Evolutionary conservation across 1,140 invertebrate genomes (phyloP).

Genomic region (Drosophila miranda): DNA sequence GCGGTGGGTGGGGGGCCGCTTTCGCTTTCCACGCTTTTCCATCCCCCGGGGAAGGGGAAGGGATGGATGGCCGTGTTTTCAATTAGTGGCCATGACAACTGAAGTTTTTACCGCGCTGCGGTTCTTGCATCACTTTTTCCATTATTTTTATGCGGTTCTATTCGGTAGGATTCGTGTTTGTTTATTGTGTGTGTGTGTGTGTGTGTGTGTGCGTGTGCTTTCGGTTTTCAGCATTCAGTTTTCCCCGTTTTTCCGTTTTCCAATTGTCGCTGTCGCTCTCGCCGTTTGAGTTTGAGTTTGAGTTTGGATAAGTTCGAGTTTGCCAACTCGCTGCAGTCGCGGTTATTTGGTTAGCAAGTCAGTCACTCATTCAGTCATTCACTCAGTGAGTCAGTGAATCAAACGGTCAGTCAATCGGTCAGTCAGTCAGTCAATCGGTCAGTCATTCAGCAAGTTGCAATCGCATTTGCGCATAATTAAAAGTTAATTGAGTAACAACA

Average conservation of each 20-base stretch:
- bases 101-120: slow-evolving; percentile 34
- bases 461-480: slow-evolving; percentile 46
- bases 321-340: slow-evolving; percentile 10
- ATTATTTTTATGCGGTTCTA: slow-evolving; percentile 17
- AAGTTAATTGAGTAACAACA: slow-evolving; percentile 55
- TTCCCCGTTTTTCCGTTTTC: neutral
- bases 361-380: slow-evolving; percentile 13
- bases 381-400: neutral
- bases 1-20: no score
- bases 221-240: no score
- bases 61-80: slow-evolving; percentile 35
- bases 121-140: slow-evolving; percentile 25
- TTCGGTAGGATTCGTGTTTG: neutral
- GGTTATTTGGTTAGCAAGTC: slow-evolving; percentile 49
- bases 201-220: neutral
- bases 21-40: slow-evolving; percentile 29
- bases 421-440: neutral
- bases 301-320: slow-evolving; percentile 23
- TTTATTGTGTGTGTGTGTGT: neutral
- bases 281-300: neutral
- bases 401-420: neutral
- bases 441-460: slow-evolving; percentile 1
- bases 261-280: slow-evolving; percentile 7
- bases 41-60: slow-evolving; percentile 11
- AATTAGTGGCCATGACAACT: slow-evolving; percentile 76